Conservation (phyloP, 2,797 vertebrate genomes). For the Schizopygopsis malacanthus region DNA sequence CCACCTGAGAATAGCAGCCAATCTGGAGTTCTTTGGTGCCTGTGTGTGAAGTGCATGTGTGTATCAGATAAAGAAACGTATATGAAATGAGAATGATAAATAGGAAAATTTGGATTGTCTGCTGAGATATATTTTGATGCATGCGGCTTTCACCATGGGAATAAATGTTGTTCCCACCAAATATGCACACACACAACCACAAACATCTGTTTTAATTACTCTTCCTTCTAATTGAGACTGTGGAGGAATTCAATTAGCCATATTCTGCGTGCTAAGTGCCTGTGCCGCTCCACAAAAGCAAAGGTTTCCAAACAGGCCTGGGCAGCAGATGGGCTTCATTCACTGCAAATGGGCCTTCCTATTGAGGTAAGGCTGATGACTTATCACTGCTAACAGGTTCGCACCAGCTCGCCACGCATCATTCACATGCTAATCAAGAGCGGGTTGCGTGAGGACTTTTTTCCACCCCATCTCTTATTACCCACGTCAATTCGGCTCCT, state of each 20-base stretch:
- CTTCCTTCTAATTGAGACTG: conserved; percentile 56
- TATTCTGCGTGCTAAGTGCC: conserved; percentile 53
- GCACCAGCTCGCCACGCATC: conserved; percentile 51
- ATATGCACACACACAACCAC: conserved; percentile 17
- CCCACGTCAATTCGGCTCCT: conserved; percentile 43
- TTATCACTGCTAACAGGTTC: conserved; percentile 60
- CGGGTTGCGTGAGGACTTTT: conserved; percentile 49
- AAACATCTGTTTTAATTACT: conserved; percentile 63
- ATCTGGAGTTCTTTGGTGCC: conserved; percentile 28
- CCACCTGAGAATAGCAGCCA: conserved; percentile 42
- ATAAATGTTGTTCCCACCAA: conserved; percentile 17
- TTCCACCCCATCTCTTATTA: conserved; percentile 51
- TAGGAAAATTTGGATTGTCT: background rate
- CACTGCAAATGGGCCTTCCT: conserved; percentile 52
- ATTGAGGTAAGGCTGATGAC: conserved; percentile 58
- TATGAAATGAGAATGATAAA: background rate
- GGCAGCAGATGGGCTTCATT: conserved; percentile 61
- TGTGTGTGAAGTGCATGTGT: background rate
- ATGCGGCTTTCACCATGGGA: conserved; percentile 17
- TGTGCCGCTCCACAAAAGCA: conserved; percentile 49
- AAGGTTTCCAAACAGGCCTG: conserved; percentile 52
- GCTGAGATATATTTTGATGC: background rate
- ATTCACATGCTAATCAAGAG: conserved; percentile 64
- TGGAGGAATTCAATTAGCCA: conserved; percentile 65
- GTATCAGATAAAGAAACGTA: background rate